phyloP scores from a whole-genome alignment of 2,797 vertebrate species.

The Danio aesculapii region DNA sequence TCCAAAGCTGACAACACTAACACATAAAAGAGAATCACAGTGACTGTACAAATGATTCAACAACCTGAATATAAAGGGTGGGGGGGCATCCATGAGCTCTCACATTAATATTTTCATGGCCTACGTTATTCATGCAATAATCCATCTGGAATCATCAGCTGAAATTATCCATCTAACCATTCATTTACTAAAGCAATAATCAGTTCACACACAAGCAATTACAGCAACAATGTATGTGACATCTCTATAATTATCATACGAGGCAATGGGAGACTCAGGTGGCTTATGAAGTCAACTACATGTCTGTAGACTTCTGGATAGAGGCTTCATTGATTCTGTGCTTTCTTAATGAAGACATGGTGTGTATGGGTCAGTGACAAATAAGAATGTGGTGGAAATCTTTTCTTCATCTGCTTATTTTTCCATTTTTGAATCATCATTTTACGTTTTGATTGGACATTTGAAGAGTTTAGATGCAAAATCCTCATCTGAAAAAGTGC shows the following conservation, averaged over 20 bases:
- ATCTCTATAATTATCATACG: conserved; percentile 19
- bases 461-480: too few species aligned
- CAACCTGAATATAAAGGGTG: neutral
- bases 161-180: conserved; percentile 16
- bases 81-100: neutral
- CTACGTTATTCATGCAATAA: conserved; percentile 37
- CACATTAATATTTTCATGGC: conserved; percentile 4
- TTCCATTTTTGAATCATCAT: neutral
- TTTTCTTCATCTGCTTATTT: neutral
- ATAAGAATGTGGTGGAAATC: neutral
- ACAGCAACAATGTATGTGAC: conserved; percentile 21
- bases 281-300: neutral
- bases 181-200: conserved; percentile 34
- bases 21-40: neutral
- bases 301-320: neutral
- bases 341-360: neutral
- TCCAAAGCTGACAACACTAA: neutral
- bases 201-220: conserved; percentile 23
- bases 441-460: neutral
- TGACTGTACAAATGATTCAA: conserved; percentile 4
- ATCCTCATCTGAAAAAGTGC: too few species aligned
- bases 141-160: conserved; percentile 34
- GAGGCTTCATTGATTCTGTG: neutral
- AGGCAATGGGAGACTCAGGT: conserved; percentile 19
- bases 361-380: neutral